Percentiles rank a stretch among this genome's conserved stretches.
Conservation (phyloP, 2,888 invertebrate genomes). For the Saturnia pavonia region DNA sequence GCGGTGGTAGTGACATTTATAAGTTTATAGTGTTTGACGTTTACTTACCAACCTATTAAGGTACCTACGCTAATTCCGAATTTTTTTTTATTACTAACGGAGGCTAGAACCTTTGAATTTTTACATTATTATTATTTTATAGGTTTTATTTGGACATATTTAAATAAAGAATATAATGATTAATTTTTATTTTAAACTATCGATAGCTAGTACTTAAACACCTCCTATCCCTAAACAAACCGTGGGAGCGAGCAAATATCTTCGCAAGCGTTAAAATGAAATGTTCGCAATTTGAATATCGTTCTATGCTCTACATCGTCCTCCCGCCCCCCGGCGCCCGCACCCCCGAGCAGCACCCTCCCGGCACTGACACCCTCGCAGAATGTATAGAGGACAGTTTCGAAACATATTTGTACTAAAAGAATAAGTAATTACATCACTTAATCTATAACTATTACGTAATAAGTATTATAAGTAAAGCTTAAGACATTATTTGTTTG, state of each 20-base stretch:
- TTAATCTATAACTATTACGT: too few relatives aligned
- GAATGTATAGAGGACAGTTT: background rate
- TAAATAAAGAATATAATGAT: background rate
- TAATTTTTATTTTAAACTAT: conserved; percentile 19
- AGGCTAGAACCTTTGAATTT: too few relatives aligned
- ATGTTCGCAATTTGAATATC: conserved; percentile 82
- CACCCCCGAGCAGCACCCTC: conserved; percentile 14
- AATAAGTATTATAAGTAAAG: too few relatives aligned
- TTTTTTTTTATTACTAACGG: too few relatives aligned
- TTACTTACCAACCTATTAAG: too few relatives aligned
- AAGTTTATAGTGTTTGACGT: too few relatives aligned
- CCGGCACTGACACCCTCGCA: background rate
- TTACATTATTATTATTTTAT: background rate
- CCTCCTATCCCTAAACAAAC: conserved; percentile 51
- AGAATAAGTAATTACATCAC: background rate
- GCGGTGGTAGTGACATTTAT: too few relatives aligned
- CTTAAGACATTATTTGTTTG: too few relatives aligned
- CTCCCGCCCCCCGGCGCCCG: conserved; percentile 22
- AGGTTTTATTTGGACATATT: background rate
- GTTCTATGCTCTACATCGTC: conserved; percentile 44
- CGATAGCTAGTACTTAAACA: conserved; percentile 26
- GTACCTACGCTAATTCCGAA: too few relatives aligned
- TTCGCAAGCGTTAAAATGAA: conserved; percentile 82
- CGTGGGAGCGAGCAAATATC: conserved; percentile 79
- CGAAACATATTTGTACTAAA: background rate